Evolutionary conservation across 2,797 vertebrate species (phyloP), one percentile per base, ranked within the genome.

Genomic region (Buceros bicornis): DNA sequence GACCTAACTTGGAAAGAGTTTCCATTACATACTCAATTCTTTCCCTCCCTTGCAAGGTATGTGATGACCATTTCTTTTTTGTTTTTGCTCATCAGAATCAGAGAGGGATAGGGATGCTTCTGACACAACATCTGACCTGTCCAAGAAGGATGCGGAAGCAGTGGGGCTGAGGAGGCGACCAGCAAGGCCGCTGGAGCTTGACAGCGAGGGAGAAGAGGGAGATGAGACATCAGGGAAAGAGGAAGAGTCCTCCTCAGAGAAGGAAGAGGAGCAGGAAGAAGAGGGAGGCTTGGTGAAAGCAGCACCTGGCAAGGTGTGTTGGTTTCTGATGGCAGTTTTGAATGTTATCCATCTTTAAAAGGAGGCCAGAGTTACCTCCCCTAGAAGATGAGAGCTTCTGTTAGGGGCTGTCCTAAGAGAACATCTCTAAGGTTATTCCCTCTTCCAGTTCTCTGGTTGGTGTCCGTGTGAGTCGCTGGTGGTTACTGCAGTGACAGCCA

Each of bases 181-280:
- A 6, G 98, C 98, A 0, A 98, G 99, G 72, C 99, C 99, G 0
- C 96, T 99, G 56, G 99, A 99, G 62, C 98, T 99, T 11, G 99
- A 99, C 98, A 99, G 99, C 0, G 99, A 99, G 43, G 99, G 99
- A 33, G 99, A 99, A 95, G 99, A 99, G 88, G 98, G 98, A 51
- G 99, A 99, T 95, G 98, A 98, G 64, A 95, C 98, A 31, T 99
- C 99, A 8, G 99, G 98, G 76, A 98, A 98, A 89, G 99, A 99
- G 26, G 97, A 98, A 76, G 98, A 91, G 73, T 98, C 98, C 20
- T 98, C 98, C 1, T 98, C 98, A 11, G 98, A 98, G 82, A 98
- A 98, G 61, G 99, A 98, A 71, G 97, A 98, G 22, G 99, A 98
- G 65, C 98, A 98, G 25, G 98, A 98, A 0, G 98, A 98, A 87